Conservation (phyloP, 2,888 invertebrate genomes). For the Pseudeuparius sepicola region DNA sequence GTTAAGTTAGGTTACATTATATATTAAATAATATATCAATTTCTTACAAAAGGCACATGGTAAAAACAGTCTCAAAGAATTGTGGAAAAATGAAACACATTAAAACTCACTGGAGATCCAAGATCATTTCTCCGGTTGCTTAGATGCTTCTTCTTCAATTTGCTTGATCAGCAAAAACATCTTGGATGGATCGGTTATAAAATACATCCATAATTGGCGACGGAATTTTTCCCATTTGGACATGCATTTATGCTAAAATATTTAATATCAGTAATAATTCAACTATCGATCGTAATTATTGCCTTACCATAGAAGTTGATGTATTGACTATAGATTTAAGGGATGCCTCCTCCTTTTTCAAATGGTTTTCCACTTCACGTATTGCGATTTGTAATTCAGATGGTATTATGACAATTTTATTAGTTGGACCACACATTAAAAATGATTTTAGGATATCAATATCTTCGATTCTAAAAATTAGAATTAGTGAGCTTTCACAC, state of each 20-base stretch:
- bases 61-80: no score
- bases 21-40: no score
- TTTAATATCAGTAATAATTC: not conserved
- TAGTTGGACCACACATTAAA: slow-evolving; percentile 26
- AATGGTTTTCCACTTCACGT: slow-evolving; percentile 21
- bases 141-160: no score
- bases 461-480: slow-evolving; percentile 22
- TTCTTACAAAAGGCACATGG: no score
- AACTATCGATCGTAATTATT: no score
- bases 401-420: slow-evolving; percentile 25
- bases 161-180: no score
- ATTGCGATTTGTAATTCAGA: slow-evolving; percentile 22
- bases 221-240: slow-evolving; percentile 27
- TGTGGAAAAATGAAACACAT: no score
- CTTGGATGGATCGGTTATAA: slow-evolving; percentile 26
- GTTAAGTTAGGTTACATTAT: no score
- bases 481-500: no score
- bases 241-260: slow-evolving; percentile 25
- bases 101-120: no score
- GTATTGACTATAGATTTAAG: slow-evolving; percentile 21
- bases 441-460: slow-evolving; percentile 21
- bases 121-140: no score
- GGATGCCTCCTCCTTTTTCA: slow-evolving; percentile 23
- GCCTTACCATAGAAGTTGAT: slow-evolving; percentile 21
- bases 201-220: slow-evolving; percentile 30